Conservation (phyloP, 1,140 invertebrate species). For the Papilio polyxenes region DNA sequence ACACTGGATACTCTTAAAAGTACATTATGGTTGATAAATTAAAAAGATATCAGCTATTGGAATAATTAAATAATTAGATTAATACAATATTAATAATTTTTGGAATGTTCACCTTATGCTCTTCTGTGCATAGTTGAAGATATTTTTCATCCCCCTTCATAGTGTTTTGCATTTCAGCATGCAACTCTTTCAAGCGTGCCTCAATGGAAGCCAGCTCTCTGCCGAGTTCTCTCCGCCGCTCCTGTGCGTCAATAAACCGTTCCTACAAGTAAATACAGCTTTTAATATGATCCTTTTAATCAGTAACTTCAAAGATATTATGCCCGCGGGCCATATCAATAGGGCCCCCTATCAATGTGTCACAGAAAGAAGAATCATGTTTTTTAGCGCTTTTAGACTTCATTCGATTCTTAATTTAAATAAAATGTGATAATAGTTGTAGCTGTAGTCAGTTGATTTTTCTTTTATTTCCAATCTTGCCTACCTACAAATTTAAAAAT, state of each 20-base stretch:
- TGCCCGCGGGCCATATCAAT: no score
- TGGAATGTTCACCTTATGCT: conserved; percentile 69
- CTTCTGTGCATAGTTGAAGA: conserved; percentile 78
- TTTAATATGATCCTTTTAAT: background rate
- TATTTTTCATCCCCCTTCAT: conserved; percentile 86
- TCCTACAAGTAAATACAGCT: conserved; percentile 58
- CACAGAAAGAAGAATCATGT: no score
- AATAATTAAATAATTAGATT: background rate
- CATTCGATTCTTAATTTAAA: no score
- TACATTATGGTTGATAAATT: background rate
- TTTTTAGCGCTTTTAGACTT: no score
- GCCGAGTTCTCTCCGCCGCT: conserved; percentile 82
- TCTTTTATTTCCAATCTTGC: no score
- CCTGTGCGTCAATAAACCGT: conserved; percentile 83
- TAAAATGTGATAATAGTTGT: no score
- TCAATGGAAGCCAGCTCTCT: conserved; percentile 81
- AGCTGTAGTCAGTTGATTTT: no score
- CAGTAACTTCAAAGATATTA: no score
- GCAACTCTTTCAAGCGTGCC: conserved; percentile 83
- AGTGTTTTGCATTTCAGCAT: conserved; percentile 85
- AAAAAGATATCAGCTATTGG: background rate
- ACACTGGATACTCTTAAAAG: no score
- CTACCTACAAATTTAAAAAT: no score
- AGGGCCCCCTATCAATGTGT: no score
- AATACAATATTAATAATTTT: background rate